These are phyloP conservation scores for Cololabis saira DNA, from an alignment of 2,113 vertebrate genomes.

Conservation along the genomic window DNA sequence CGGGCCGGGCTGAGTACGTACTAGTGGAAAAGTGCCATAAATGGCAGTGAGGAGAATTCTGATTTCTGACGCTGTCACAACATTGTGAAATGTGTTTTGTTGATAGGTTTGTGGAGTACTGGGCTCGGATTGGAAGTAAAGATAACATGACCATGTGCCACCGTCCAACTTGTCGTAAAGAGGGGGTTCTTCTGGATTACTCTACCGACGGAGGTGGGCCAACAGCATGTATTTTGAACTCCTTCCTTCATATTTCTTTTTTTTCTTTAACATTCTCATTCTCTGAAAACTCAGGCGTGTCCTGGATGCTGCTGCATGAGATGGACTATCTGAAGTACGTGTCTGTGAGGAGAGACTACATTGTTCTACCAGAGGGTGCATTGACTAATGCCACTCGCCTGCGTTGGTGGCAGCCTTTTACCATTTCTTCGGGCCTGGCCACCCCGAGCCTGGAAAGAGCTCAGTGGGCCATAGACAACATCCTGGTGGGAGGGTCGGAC, in stretches of 20 bases:
- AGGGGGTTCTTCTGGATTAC: constrained; percentile 94
- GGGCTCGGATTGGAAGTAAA: constrained; percentile 96
- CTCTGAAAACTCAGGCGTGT: constrained; percentile 84
- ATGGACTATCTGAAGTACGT: constrained; percentile 99
- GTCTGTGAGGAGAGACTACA: constrained; percentile 94
- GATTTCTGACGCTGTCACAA: not conserved
- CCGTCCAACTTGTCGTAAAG: constrained; percentile 93
- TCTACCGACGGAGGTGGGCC: constrained; percentile 91
- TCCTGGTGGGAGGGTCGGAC: constrained; percentile 95
- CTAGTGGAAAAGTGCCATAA: too few relatives aligned
- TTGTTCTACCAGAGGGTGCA: constrained; percentile 90
- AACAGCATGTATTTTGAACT: not conserved
- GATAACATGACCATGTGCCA: constrained; percentile 96
- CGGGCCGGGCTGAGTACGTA: too few relatives aligned
- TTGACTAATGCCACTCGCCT: constrained; percentile 93
- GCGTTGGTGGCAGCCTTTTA: constrained; percentile 98
- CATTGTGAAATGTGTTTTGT: not conserved
- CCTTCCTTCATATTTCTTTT: not conserved
- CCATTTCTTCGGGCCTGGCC: constrained; percentile 87
- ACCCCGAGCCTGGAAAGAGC: constrained; percentile 89
- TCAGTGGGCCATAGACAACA: constrained; percentile 97
- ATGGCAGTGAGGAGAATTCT: not conserved
- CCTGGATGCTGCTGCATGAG: constrained; percentile 95
- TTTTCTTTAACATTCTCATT: not conserved
- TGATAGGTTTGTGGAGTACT: constrained; percentile 95